Evolutionary conservation across 1,140 invertebrate genomes (phyloP).

Genomic region (Bombus haemorrhoidalis): DNA sequence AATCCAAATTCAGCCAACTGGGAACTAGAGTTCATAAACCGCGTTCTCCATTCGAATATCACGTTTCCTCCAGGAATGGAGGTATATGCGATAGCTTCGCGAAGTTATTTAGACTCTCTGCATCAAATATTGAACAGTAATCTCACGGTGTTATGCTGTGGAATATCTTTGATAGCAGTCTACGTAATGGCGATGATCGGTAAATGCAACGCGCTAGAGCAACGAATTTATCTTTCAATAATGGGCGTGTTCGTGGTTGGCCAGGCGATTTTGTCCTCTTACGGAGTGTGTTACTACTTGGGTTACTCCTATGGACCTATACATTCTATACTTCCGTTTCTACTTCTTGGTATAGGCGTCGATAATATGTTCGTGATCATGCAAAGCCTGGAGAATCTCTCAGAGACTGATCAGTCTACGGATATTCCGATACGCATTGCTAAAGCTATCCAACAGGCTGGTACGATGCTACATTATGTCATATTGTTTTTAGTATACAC

Average conservation of each 20-base stretch:
- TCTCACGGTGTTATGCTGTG: conserved; percentile 82
- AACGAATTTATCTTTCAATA: conserved; percentile 82
- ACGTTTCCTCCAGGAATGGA: conserved; percentile 76
- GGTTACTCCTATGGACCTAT: conserved; percentile 84
- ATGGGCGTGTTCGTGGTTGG: conserved; percentile 83
- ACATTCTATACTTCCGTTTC: conserved; percentile 84
- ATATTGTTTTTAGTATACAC: not conserved
- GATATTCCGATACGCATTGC: conserved; percentile 78
- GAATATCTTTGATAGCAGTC: conserved; percentile 83
- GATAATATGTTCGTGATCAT: conserved; percentile 84
- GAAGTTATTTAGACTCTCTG: conserved; percentile 79
- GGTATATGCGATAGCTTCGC: conserved; percentile 75
- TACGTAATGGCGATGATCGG: conserved; percentile 84
- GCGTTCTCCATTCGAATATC: conserved; percentile 70
- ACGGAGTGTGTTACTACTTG: conserved; percentile 83
- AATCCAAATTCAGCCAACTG: conserved; percentile 71
- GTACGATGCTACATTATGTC: conserved; percentile 60
- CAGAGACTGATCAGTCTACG: conserved; percentile 71
- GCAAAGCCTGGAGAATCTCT: conserved; percentile 78
- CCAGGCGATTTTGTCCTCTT: conserved; percentile 82
- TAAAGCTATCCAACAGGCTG: conserved; percentile 83
- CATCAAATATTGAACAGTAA: conserved; percentile 81
- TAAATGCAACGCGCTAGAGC: conserved; percentile 83
- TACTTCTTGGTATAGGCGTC: conserved; percentile 84
- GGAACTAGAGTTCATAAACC: conserved; percentile 79